These are phyloP conservation scores for Cotesia vestalis DNA, from an alignment of 1,140 invertebrate genomes.

Conservation along the genomic window DNA sequence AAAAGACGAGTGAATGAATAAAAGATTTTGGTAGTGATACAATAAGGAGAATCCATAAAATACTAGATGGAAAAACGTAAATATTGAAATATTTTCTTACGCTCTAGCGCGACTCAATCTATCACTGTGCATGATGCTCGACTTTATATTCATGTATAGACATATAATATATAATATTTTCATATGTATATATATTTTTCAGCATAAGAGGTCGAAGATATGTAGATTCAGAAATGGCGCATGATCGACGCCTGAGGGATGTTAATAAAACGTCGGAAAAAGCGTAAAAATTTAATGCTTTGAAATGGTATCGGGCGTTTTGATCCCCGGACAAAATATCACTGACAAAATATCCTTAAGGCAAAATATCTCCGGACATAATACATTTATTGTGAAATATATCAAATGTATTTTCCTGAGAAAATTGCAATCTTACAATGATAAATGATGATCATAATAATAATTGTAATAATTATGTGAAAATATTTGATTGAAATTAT, in stretches of 20 bases:
- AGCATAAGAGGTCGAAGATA: not conserved
- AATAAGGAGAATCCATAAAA: constrained; percentile 13
- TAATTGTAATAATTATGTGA: no score
- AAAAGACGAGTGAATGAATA: constrained; percentile 22
- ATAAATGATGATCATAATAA: no score
- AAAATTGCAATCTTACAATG: no score
- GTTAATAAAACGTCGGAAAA: not conserved
- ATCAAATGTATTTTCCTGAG: no score
- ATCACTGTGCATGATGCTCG: not conserved
- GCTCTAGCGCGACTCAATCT: constrained; percentile 4
- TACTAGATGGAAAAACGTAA: constrained; percentile 23
- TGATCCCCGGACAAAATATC: no score
- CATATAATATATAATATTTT: not conserved
- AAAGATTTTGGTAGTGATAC: constrained; percentile 14
- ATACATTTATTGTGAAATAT: no score
- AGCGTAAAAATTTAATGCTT: not conserved
- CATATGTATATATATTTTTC: no score
- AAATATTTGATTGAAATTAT: no score
- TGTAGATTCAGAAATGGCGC: not conserved
- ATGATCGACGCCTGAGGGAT: constrained; percentile 21
- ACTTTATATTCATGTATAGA: not conserved
- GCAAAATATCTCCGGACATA: no score
- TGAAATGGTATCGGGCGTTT: no score
- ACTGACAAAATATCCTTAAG: no score
- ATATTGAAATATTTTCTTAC: constrained; percentile 27